A percentile compares a stretch with the other conserved stretches of the same genome.
Evolutionary conservation across 2,113 vertebrate species (phyloP).

Genomic region (Caranx ignobilis): DNA sequence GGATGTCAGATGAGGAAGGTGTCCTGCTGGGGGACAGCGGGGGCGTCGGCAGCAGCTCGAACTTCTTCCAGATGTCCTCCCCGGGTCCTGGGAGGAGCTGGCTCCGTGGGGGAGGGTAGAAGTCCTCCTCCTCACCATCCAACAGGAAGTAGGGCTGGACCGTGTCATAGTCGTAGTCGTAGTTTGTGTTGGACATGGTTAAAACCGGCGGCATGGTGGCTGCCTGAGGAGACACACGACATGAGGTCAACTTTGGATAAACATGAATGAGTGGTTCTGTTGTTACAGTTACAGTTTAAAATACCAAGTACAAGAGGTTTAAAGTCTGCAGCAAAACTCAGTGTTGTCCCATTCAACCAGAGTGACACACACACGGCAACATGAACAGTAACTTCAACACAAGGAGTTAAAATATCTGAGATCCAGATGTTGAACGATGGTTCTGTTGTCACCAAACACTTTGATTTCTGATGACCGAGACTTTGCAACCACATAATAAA

Average conservation of each 20-base stretch:
- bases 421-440: no score
- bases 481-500: no score
- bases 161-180: slow-evolving; percentile 92
- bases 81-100: slow-evolving; percentile 87
- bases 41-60: slow-evolving; percentile 90
- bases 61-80: slow-evolving; percentile 88
- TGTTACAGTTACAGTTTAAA: no score
- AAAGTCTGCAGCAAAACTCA: no score
- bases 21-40: slow-evolving; percentile 90
- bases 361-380: no score
- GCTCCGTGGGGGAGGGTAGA: slow-evolving; percentile 89
- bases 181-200: slow-evolving; percentile 85
- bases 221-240: slow-evolving; percentile 3
- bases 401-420: no score
- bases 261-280: no score
- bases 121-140: slow-evolving; percentile 91
- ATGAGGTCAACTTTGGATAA: background rate
- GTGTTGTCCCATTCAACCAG: no score
- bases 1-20: slow-evolving; percentile 79
- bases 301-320: no score
- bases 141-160: slow-evolving; percentile 92
- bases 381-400: no score
- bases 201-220: slow-evolving; percentile 87
- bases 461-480: no score
- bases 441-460: no score